Conservation (phyloP, 1,140 invertebrate genomes). For the Cotesia typhae region DNA sequence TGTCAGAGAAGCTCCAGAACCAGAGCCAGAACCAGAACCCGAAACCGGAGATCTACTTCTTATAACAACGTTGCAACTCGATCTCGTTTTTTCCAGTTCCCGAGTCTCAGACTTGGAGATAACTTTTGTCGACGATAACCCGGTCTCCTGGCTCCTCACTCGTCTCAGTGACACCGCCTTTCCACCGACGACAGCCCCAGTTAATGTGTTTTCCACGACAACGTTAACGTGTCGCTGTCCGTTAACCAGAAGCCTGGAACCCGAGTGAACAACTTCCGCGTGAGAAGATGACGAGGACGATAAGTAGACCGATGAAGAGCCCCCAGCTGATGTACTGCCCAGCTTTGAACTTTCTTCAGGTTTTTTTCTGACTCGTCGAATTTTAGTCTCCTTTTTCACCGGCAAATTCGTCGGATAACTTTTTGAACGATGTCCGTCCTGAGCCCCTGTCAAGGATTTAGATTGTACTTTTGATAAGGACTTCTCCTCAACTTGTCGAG, state of each 20-base stretch:
- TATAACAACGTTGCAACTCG: background rate
- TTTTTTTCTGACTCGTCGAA: constrained; percentile 49
- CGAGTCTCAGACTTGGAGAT: constrained; percentile 31
- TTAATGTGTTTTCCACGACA: constrained; percentile 33
- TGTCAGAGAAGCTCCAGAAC: background rate
- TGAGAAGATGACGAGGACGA: constrained; percentile 67
- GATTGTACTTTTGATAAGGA: constrained; percentile 20
- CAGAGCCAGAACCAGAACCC: too few relatives aligned
- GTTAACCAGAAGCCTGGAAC: constrained; percentile 61
- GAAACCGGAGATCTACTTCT: constrained; percentile 24
- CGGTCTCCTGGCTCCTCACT: constrained; percentile 37
- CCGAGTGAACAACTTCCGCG: constrained; percentile 62
- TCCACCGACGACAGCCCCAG: constrained; percentile 24
- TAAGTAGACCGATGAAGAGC: too few relatives aligned
- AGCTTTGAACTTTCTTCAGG: constrained; percentile 51
- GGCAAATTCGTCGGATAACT: constrained; percentile 6
- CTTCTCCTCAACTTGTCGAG: constrained; percentile 28
- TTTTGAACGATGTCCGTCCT: constrained; percentile 23
- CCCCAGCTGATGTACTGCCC: constrained; percentile 38
- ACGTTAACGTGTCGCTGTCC: constrained; percentile 28
- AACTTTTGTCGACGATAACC: constrained; percentile 32
- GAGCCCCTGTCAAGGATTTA: background rate
- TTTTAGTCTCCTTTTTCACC: constrained; percentile 43
- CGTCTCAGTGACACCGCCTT: constrained; percentile 25
- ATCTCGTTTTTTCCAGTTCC: constrained; percentile 23